phyloP scores from a whole-genome alignment of 2,888 invertebrate genomes.

The Loripinus fragilis region DNA sequence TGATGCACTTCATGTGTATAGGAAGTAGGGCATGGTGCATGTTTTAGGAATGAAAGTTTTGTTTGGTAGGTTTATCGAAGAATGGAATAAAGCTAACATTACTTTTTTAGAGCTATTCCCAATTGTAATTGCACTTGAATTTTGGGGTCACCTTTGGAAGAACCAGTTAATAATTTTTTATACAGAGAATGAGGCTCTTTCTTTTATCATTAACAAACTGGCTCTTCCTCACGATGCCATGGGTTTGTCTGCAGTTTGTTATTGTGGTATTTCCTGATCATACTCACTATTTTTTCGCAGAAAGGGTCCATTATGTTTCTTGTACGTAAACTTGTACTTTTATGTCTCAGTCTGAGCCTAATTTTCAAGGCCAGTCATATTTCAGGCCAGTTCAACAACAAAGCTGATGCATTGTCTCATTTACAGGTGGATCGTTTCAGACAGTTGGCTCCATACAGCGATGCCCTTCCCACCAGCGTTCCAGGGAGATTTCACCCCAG shows the following conservation, averaged over 20 bases:
- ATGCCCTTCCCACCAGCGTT: background rate
- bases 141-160: conserved; percentile 35
- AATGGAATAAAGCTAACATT: background rate
- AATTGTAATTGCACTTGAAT: no score
- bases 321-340: conserved; percentile 35
- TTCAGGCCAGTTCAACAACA: conserved; percentile 10
- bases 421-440: background rate
- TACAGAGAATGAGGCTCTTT: conserved; percentile 48
- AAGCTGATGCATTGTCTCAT: no score
- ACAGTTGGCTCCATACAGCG: background rate
- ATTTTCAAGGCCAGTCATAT: conserved; percentile 35
- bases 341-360: conserved; percentile 33
- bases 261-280: no score
- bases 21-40: conserved; percentile 10
- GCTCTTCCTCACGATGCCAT: no score
- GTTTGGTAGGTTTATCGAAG: background rate
- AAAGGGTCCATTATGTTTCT: conserved; percentile 40
- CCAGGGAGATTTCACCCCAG: background rate
- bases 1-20: conserved; percentile 19
- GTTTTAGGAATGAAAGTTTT: background rate
- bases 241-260: no score
- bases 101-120: conserved; percentile 38
- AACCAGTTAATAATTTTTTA: conserved; percentile 41
- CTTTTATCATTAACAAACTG: conserved; percentile 48
- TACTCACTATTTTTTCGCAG: conserved; percentile 39